Evolutionary conservation across 2,888 invertebrate species (phyloP), one percentile per base, ranked within the genome.

Genomic region (Idaea biselata): DNA sequence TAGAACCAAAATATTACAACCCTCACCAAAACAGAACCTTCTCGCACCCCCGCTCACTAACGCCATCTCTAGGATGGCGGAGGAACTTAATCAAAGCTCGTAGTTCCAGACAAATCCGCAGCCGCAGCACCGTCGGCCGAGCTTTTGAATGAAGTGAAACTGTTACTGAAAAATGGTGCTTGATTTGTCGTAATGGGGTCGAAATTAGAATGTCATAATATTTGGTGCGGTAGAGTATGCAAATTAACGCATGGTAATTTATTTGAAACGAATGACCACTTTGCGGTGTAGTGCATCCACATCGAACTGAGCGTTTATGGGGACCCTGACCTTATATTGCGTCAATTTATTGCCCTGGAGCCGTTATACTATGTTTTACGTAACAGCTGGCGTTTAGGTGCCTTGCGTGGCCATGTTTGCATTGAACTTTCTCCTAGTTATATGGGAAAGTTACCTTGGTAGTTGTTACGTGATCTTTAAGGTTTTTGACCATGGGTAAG

Each of bases 201-300:
- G 75, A 69, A 68, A 82, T 85, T 85, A 54, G 78, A 64, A 63
- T 80, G 74, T 63, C 68, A 71, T 63, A 74, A 67, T 71, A 66
- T 73, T 73, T 74, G 70, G 78, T 76, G 80, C 70, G 77, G 79
- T 83, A 81, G 81, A 87, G 89, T 93, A 93, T 93, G 93, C 90
- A 93, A 93, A 93, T 93, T 87, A 90, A 86, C 83, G 83, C 90
- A 89, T 87, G 88, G 91, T 91, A 91, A 93, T 93, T 92, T 93
- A 93, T 93, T 90, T 92, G 88, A 91, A 91, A 89, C 87, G 92
- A 93, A 92, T 93, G 93, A 93, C 91, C 93, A 93, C 89, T 92
- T 91, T 88, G 91, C 83, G 91, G 90, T 81, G 83, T 84, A 86
- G 89, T 90, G 90, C 91, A 91, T 91, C 81, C 80, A 78, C 78